Evolutionary conservation across 2,888 invertebrate species (phyloP), one percentile per base, ranked within the genome.

Genomic region (Troides helena): DNA sequence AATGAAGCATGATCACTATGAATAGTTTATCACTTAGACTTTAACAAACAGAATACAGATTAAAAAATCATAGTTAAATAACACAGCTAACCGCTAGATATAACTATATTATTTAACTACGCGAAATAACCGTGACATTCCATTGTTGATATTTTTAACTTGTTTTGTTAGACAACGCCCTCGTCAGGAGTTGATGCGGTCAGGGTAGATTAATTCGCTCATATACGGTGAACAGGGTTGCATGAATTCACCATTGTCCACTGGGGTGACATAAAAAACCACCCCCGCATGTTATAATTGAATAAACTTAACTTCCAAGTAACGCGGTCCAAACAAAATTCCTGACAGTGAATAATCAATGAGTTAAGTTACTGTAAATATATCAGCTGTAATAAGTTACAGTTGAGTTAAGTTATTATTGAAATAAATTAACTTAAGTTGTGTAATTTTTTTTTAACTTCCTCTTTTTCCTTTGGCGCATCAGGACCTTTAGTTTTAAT

Each of bases 81-180:
- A 30, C 30, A 30, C 3, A 30, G 5, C 30, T 30, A 30, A 30
- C 30, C 30, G 21, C 21, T 21, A 21, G 21, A 25, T 30, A 30
- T 3, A 30, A 30, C 3, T 30, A 30, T 30, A 30, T 30, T 4
- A 30, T 30, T 61, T 63, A 71, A 72, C 53, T 62, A 68, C 65
- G 72, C 73, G 70, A 67, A 72, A 71, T 30, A 30, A 30, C 71
- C 68, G 72, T 72, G 72, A 73, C 74, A 75, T 70, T 70, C 67
- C 60, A 25, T 53, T 69, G 18, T 69, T 74, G 75, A 74, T 74
- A 75, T 72, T 74, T 71, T 73, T 71, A 65, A 61, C 58, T 50
- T 68, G 65, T 63, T 63, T 53, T 25, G 53, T 56, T 61, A 25
- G 25, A 56, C 39, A 36, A 12, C 60, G 53, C 21, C 56, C 21